Base-by-base conservation (phyloP, 2,113 vertebrate species). In the Eptatretus burgeri region DNA sequence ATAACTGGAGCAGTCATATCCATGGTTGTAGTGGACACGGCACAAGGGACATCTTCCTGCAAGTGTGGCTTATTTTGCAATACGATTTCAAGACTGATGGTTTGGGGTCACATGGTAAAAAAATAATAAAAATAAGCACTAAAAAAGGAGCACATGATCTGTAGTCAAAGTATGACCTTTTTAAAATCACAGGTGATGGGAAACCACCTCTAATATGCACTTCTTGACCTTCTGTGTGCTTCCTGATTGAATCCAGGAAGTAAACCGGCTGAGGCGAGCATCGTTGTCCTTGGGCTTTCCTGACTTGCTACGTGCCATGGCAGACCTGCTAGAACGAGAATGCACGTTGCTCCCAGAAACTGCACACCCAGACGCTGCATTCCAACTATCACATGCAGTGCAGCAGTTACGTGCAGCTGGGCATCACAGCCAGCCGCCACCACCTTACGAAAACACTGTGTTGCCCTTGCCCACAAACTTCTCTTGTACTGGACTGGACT, bases 401-500 rank as follows among this genome's bases (percentile, higher is more conserved):
- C 80, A 89, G 75, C 91, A 98, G 67, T 84, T 98, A 11, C 88
- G 85, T 68, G 88, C 89, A 41, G 83, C 85, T 69, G 81, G 78
- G 0, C 82, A 84, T 12, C 79, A 82, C 60, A 82, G 82, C 0
- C 84, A 91, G 18, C 84, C 87, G 0, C 78, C 83, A 0, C 10
- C 56, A 12, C 79, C 79, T 2, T 96, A 87, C 1, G 82, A 91
- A 62, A 85, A 88, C 27, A 93, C 85, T 72, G 93, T 98, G 64
- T 79, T 76, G 7, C 86, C 91, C 0, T 74, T 96, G 77, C 86
- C 84, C 65, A 96, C 91, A 0, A 87, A 96, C 78, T 96, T 98
- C 73, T 88, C 89, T 4, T 74, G 80, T n/a, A 78, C 75, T 67
- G 70, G 73, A 64, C 53, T 76, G 1, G 82, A 84, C n/a, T 60